Percentiles rank a stretch among this genome's conserved stretches.
phyloP scores from a whole-genome alignment of 1,140 invertebrate genomes.

The Drosophila mayri region DNA sequence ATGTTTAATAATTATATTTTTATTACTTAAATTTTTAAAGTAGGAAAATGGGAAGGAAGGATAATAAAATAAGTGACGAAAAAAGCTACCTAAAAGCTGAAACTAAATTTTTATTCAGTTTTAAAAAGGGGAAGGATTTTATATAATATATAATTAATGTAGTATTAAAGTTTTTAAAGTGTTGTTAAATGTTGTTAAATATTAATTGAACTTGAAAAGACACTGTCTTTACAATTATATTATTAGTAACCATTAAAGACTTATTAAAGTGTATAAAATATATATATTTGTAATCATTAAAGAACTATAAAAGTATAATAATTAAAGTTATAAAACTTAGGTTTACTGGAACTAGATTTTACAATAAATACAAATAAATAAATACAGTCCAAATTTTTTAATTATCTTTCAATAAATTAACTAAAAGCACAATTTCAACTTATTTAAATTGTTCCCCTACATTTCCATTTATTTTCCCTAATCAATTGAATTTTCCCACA shows the following conservation, averaged over 20 bases:
- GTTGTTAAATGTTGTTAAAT: too few relatives aligned
- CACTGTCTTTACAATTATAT: background rate
- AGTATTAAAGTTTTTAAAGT: too few relatives aligned
- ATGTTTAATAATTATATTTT: background rate
- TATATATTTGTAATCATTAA: too few relatives aligned
- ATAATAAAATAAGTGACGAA: background rate
- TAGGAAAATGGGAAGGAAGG: background rate
- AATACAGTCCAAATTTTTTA: too few relatives aligned
- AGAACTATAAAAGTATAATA: background rate
- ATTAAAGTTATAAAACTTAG: background rate
- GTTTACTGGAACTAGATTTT: fast-evolving
- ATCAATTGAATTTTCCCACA: background rate
- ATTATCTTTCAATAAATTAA: too few relatives aligned
- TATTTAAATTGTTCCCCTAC: background rate
- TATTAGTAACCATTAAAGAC: too few relatives aligned
- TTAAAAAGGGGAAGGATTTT: background rate
- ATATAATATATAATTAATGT: background rate
- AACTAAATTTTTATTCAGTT: background rate
- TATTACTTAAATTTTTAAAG: background rate
- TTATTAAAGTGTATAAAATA: too few relatives aligned
- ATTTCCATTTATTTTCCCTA: background rate
- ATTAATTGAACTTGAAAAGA: too few relatives aligned
- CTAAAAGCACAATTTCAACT: background rate
- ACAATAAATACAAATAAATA: background rate
- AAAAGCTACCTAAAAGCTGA: background rate